phyloP scores from a whole-genome alignment of 2,888 invertebrate species.

The Heliothis peltigera region DNA sequence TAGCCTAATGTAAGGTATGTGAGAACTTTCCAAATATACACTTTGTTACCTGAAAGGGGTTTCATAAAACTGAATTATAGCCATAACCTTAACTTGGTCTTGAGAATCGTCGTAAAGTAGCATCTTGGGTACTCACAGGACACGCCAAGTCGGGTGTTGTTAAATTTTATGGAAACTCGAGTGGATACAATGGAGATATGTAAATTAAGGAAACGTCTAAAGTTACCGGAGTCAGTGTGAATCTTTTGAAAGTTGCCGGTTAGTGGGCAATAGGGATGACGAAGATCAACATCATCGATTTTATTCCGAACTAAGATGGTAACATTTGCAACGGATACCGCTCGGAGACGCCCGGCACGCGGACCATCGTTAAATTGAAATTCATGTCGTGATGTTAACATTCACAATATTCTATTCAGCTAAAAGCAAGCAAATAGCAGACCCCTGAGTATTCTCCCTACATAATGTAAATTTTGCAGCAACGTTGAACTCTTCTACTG shows the following conservation, averaged over 20 bases:
- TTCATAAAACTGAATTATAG: slow-evolving; percentile 89
- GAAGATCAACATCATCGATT: slow-evolving; percentile 62
- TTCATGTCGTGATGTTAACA: slow-evolving; percentile 74
- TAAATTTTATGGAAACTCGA: slow-evolving; percentile 87
- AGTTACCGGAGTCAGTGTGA: slow-evolving; percentile 66
- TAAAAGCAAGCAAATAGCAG: slow-evolving; percentile 70
- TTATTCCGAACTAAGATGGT: slow-evolving; percentile 68
- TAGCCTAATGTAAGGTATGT: slow-evolving; percentile 76
- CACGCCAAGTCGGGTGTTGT: slow-evolving; percentile 83
- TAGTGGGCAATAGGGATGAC: slow-evolving; percentile 62
- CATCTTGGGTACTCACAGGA: slow-evolving; percentile 84
- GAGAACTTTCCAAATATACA: slow-evolving; percentile 83
- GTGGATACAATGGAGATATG: slow-evolving; percentile 85
- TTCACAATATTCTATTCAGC: slow-evolving; percentile 73
- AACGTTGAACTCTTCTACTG: slow-evolving; percentile 57
- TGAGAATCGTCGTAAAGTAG: slow-evolving; percentile 86
- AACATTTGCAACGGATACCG: slow-evolving; percentile 59
- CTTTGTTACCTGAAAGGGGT: slow-evolving; percentile 87
- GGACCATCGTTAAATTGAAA: slow-evolving; percentile 75
- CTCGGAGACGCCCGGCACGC: slow-evolving; percentile 53
- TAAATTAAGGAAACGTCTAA: slow-evolving; percentile 78
- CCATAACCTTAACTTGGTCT: slow-evolving; percentile 87
- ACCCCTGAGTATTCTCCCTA: slow-evolving; percentile 65
- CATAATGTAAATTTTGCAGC: slow-evolving; percentile 67
- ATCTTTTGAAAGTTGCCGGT: slow-evolving; percentile 70